Evolutionary conservation across 2,113 vertebrate species (phyloP).

Genomic region (Todiramphus saurophagus): DNA sequence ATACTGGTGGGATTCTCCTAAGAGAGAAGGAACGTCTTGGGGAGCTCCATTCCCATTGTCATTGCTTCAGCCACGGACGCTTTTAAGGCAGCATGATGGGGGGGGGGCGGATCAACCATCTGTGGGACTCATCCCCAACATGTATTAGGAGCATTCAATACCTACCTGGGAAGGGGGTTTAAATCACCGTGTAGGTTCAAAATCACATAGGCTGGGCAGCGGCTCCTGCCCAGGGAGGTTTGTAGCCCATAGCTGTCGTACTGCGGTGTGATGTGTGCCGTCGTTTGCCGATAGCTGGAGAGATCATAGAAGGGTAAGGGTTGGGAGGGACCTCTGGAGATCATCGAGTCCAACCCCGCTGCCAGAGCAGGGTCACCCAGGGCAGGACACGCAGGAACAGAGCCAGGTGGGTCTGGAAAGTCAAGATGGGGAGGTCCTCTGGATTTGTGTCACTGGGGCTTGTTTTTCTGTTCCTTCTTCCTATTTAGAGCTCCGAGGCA

Average conservation of each 20-base stretch:
- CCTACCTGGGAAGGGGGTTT: not conserved
- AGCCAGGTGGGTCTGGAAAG: too few species aligned
- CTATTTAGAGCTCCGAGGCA: not conserved
- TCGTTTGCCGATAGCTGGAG: not conserved
- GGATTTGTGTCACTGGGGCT: not conserved
- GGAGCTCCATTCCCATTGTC: not conserved
- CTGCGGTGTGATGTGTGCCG: not conserved
- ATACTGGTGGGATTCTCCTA: not conserved
- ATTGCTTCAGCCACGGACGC: not conserved
- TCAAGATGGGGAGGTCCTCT: too few species aligned
- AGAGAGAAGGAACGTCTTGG: not conserved
- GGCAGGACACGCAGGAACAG: too few species aligned
- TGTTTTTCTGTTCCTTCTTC: not conserved
- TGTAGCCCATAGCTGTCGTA: fast-evolving
- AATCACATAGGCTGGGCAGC: not conserved
- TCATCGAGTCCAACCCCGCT: too few species aligned
- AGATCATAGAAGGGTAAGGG: too few species aligned
- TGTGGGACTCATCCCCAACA: not conserved
- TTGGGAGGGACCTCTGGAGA: too few species aligned
- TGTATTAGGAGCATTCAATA: not conserved
- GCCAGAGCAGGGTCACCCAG: too few species aligned
- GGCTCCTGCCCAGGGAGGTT: not conserved
- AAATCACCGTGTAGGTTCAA: not conserved
- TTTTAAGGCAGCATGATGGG: not conserved
- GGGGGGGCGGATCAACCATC: fast-evolving